Evolutionary conservation across 92 coral and sea anemone species (phyloP), one percentile per base, ranked within the genome.

Genomic region (Phenganax subtilis): DNA sequence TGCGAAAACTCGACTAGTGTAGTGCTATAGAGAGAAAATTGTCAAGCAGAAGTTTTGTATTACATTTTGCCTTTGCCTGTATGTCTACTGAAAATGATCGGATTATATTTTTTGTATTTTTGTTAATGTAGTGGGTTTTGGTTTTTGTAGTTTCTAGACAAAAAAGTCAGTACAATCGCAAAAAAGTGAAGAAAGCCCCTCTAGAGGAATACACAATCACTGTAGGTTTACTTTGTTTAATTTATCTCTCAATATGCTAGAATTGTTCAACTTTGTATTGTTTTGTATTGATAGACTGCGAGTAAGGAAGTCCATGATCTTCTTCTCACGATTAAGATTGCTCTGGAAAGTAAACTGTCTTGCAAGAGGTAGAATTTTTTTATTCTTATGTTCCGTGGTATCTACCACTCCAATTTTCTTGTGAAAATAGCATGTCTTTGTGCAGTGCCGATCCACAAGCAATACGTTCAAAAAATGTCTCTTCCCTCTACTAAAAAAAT

Each of bases 241-340:
- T 30, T 20, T 7, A 14, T 61, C 8, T 61, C 27, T 61, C 67
- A 8, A 61, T 61, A 28, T 61, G 8, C 67, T 61, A 17, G 25
- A 20, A 64, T 12, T 64, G 37, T 17, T 20, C 0, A 64, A 20
- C 47, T 20, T 64, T 64, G 10, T 5, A 8, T 12, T 64, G 8
- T 12, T 68, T 68, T 30, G 17, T 15, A 53, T 68, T 72, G 66
- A n/a, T 87, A 93, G 98, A 89, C 89, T 0, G 83, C 79, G 12
- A 88, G 87, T 64, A 85, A 80, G 12, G 94, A 93, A 58, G 90
- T 94, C 0, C 92, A 90, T 71, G 97, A 87, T 72, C 61, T 92
- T 44, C 60, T 94, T 73, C 57, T 88, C 84, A 75, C 72, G 4
- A 84, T 94, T 86, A 86, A 87, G 58, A 87, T 87, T 6, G 86